Conservation (phyloP, 1,140 invertebrate species). For the Papilio xuthus region DNA sequence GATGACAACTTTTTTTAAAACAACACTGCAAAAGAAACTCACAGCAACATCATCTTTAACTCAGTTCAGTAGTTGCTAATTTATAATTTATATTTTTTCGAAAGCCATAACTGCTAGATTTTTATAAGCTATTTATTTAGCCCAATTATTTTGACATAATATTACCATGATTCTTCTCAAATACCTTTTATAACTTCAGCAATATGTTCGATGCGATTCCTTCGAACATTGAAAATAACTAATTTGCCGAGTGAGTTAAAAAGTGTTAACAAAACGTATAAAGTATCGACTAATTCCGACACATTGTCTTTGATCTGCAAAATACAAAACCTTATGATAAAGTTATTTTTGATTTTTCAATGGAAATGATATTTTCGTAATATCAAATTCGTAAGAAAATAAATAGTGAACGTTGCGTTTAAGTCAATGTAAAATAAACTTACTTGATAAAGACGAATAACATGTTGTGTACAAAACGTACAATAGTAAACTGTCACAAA, state of each 20-base stretch:
- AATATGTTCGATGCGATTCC: background rate
- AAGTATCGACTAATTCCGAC: background rate
- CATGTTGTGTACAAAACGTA: background rate
- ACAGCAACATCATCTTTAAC: too few relatives aligned
- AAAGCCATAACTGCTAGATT: too few relatives aligned
- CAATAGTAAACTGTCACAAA: background rate
- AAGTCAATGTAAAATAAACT: background rate
- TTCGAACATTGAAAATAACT: background rate
- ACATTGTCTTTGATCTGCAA: background rate
- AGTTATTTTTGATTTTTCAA: background rate
- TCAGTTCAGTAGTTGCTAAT: too few relatives aligned
- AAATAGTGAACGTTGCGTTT: background rate
- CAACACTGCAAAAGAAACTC: too few relatives aligned
- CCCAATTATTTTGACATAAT: background rate
- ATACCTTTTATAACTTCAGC: slow-evolving; percentile 1
- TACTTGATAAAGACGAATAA: background rate
- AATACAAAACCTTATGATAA: background rate
- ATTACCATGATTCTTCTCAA: background rate
- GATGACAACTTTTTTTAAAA: too few relatives aligned
- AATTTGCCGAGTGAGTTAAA: background rate
- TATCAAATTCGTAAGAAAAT: background rate
- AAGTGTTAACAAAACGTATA: background rate
- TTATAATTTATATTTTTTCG: too few relatives aligned
- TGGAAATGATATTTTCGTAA: background rate
- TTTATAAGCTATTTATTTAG: too few relatives aligned